phyloP scores from a whole-genome alignment of 2,797 vertebrate species.

The Dendrocincla tyrannina region DNA sequence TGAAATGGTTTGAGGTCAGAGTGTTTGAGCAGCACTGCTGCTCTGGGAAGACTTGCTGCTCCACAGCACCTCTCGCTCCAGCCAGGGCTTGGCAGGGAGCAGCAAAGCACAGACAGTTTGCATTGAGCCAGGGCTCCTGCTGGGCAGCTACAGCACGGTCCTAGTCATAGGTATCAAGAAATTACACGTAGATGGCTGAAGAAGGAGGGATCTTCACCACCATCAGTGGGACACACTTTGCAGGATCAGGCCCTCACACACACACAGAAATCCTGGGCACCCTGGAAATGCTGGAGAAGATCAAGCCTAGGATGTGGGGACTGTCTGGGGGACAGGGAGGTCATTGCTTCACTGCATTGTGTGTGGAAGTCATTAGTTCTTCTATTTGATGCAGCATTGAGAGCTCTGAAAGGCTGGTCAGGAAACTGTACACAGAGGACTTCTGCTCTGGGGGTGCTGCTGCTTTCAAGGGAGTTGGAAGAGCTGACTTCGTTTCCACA shows the following conservation, averaged over 20 bases:
- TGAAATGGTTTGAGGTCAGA: background rate
- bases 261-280: background rate
- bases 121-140: accelerated
- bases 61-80: accelerated
- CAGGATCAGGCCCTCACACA: background rate
- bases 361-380: background rate
- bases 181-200: accelerated
- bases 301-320: background rate
- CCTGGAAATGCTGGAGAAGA: background rate
- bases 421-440: background rate
- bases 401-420: background rate
- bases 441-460: background rate
- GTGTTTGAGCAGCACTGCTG: background rate
- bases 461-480: background rate
- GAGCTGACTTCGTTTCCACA: background rate
- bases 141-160: background rate
- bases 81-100: background rate
- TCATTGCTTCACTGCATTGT: background rate
- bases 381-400: background rate
- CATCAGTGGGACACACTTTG: too few species aligned
- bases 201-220: background rate
- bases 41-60: background rate
- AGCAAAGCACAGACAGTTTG: background rate
- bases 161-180: accelerated
- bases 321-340: accelerated